Evolutionary conservation across 1,140 invertebrate species (phyloP), one percentile per base, ranked within the genome.

Genomic region (Eumeta japonica): DNA sequence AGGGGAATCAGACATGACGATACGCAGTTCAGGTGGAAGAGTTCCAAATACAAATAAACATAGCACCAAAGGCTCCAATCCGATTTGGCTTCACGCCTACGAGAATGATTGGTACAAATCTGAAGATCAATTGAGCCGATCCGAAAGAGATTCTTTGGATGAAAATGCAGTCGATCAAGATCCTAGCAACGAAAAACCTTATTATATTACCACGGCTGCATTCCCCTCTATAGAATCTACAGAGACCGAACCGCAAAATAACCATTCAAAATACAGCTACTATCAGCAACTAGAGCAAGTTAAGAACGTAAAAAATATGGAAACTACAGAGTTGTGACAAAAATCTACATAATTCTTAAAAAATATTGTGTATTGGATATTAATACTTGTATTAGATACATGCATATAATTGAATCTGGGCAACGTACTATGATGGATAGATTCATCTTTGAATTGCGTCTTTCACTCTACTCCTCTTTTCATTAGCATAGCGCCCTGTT

Each of bases 41-140:
- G 90, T 96, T 3, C 93, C 93, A 1, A 95, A 95, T 57, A 95
- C 93, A 2, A 96, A 95, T 65, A 92, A 92, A 59, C 92, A 95
- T 62, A 93, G 90, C 51, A 84, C 89, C 3, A 91, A 94, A 71
- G 93, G 92, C 18, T 93, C 90, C 5, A 96, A 96, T 78, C 92
- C 93, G 0, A 94, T 96, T 50, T 96, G 92, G 92, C 83, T 95
- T 67, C 89, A 92, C 52, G 89, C 90, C 4, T 94, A 94, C 57
- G 90, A 94, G 68, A 94, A 94, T 64, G 90, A 92, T 59, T 95
- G 92, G 91, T 94, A 90, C 60, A 94, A 94, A 72, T 86, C 84
- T 41, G 87, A 89, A 41, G 88, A 88, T 12, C 88, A 78, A 71
- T 41, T 66, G 14, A 72, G 67, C 36, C 64, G 76, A 39, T 90